These are phyloP conservation scores for Polypterus bichir DNA, from an alignment of 2,113 vertebrate genomes.

Conservation along the genomic window DNA sequence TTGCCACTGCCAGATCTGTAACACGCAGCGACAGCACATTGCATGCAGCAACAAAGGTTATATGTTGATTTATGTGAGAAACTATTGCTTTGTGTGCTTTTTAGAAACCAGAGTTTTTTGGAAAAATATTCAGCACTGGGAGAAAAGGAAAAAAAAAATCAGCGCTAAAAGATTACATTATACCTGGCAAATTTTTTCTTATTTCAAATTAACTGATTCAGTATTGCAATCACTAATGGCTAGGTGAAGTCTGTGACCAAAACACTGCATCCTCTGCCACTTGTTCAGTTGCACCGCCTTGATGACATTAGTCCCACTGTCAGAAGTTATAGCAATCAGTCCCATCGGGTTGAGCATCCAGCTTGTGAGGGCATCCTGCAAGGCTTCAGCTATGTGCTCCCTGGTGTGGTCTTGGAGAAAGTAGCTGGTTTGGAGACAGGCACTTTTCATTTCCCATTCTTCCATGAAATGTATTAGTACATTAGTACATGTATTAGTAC, in stretches of 20 bases:
- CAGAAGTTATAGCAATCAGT: slow-evolving; percentile 20
- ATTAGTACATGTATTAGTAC: too few relatives aligned
- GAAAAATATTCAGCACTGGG: too few relatives aligned
- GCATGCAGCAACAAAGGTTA: too few relatives aligned
- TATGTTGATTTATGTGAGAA: too few relatives aligned
- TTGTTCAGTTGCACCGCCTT: slow-evolving; percentile 16
- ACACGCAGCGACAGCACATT: too few relatives aligned
- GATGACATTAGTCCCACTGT: slow-evolving; percentile 15
- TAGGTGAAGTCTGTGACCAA: slow-evolving; percentile 21
- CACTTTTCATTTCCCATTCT: slow-evolving; percentile 14
- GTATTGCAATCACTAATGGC: slow-evolving; percentile 13
- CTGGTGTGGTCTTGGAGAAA: too few relatives aligned
- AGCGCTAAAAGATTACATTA: too few relatives aligned
- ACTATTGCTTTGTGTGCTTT: too few relatives aligned
- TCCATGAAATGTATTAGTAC: slow-evolving; percentile 15
- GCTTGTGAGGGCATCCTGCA: slow-evolving; percentile 18
- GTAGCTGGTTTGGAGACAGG: neutral
- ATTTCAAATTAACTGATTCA: neutral
- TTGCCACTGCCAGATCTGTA: too few relatives aligned
- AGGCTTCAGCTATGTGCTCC: slow-evolving; percentile 2
- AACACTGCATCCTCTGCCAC: slow-evolving; percentile 19
- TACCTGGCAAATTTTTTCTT: too few relatives aligned
- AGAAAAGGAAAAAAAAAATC: too few relatives aligned
- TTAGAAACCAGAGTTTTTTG: too few relatives aligned
- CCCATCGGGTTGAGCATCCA: slow-evolving; percentile 12